These are phyloP conservation scores for Anthrax anthrax DNA, from an alignment of 2,888 invertebrate genomes.

Conservation along the genomic window DNA sequence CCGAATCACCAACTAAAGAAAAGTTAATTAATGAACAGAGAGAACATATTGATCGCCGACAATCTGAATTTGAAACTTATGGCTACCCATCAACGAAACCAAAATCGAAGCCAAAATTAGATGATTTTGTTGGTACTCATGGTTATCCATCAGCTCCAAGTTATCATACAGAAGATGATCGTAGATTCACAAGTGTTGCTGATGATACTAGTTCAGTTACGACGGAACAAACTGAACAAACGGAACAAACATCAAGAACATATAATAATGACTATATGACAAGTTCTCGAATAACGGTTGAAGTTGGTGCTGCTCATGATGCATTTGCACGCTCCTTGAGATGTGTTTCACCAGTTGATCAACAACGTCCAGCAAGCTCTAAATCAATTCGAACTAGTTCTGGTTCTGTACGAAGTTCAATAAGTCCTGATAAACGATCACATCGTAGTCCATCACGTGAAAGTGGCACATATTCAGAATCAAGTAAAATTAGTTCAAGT, in stretches of 20 bases:
- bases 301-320: conserved; percentile 57
- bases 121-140: background rate
- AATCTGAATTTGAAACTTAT: conserved; percentile 9
- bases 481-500: conserved; percentile 28
- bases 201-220: conserved; percentile 7
- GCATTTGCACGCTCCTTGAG: conserved; percentile 62
- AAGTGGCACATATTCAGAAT: conserved; percentile 27
- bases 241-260: conserved; percentile 11
- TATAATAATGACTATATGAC: conserved; percentile 43
- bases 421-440: conserved; percentile 36
- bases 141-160: background rate
- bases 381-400: conserved; percentile 37
- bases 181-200: background rate
- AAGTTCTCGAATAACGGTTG: conserved; percentile 43
- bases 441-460: conserved; percentile 31
- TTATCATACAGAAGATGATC: background rate
- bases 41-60: conserved; percentile 5
- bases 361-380: conserved; percentile 38
- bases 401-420: conserved; percentile 40
- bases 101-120: conserved; percentile 9
- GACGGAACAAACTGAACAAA: conserved; percentile 17
- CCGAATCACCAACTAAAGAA: background rate
- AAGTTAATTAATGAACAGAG: background rate
- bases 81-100: conserved; percentile 16
- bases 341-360: conserved; percentile 46